These are phyloP conservation scores for Clepsis dumicolana DNA, from an alignment of 2,888 invertebrate genomes.

Conservation along the genomic window DNA sequence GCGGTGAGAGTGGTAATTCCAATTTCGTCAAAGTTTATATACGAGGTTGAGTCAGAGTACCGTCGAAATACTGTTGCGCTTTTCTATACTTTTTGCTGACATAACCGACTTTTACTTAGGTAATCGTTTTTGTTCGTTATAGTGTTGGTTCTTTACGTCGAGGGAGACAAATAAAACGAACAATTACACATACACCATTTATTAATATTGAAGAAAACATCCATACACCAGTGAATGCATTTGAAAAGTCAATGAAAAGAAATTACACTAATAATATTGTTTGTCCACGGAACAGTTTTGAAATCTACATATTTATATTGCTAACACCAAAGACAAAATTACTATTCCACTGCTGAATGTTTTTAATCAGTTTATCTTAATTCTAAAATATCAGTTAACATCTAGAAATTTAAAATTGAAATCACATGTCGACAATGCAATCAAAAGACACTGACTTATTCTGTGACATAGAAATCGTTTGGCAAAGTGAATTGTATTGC, in stretches of 20 bases:
- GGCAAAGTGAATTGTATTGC: too few relatives aligned
- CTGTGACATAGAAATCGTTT: neutral
- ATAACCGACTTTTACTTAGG: too few relatives aligned
- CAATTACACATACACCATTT: slow-evolving; percentile 74
- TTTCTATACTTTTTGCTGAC: too few relatives aligned
- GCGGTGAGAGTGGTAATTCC: too few relatives aligned
- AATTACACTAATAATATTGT: neutral
- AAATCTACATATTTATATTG: neutral
- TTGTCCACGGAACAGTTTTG: neutral
- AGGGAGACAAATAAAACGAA: slow-evolving; percentile 51
- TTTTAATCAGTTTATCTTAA: slow-evolving; percentile 1
- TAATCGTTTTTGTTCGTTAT: too few relatives aligned
- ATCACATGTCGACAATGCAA: neutral
- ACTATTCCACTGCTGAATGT: neutral
- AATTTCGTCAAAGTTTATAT: too few relatives aligned
- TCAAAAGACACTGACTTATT: neutral
- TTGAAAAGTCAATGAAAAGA: slow-evolving; percentile 4
- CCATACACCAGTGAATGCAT: slow-evolving; percentile 64
- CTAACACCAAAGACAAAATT: neutral
- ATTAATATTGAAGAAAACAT: slow-evolving; percentile 69
- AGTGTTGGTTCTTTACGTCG: neutral
- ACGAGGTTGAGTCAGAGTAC: too few relatives aligned
- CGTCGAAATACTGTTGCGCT: too few relatives aligned
- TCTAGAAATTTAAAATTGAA: neutral
- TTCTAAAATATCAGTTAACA: slow-evolving; percentile 6